Percentiles rank a stretch among this genome's conserved stretches.
These are phyloP conservation scores for Morpho helenor DNA, from an alignment of 2,888 invertebrate species.

Conservation along the genomic window DNA sequence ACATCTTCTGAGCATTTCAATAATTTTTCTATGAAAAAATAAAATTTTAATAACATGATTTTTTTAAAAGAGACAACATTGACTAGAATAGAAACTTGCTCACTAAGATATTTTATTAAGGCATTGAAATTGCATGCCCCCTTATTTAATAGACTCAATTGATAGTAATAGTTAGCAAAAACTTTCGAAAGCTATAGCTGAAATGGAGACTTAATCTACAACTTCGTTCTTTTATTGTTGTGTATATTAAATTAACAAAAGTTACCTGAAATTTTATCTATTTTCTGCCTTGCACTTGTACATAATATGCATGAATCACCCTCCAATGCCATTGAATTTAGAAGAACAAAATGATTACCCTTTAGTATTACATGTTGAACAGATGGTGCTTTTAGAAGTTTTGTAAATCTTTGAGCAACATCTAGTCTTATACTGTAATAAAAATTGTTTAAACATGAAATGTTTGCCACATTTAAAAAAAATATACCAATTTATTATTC, in stretches of 20 bases:
- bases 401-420: slow-evolving; percentile 83
- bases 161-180: too few species aligned
- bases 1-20: slow-evolving; percentile 43
- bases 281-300: slow-evolving; percentile 82
- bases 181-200: too few species aligned
- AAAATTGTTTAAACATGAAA: background rate
- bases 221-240: too few species aligned
- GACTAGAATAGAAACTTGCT: too few species aligned
- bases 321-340: slow-evolving; percentile 98
- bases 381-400: slow-evolving; percentile 84
- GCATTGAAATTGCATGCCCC: too few species aligned
- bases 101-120: too few species aligned
- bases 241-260: slow-evolving; percentile 17
- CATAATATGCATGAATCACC: slow-evolving; percentile 95
- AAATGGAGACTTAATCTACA: too few species aligned
- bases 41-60: background rate
- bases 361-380: slow-evolving; percentile 85
- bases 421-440: slow-evolving; percentile 71
- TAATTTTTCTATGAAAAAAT: slow-evolving; percentile 45
- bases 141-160: too few species aligned
- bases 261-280: slow-evolving; percentile 82
- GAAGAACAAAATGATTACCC: slow-evolving; percentile 90
- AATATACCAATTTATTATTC: background rate
- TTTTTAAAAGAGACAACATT: too few species aligned
- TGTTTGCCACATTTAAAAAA: background rate